A percentile compares a stretch with the other conserved stretches of the same genome.
Evolutionary conservation across 1,140 invertebrate species (phyloP).

Genomic region (Cyrtorhinus lividipennis): DNA sequence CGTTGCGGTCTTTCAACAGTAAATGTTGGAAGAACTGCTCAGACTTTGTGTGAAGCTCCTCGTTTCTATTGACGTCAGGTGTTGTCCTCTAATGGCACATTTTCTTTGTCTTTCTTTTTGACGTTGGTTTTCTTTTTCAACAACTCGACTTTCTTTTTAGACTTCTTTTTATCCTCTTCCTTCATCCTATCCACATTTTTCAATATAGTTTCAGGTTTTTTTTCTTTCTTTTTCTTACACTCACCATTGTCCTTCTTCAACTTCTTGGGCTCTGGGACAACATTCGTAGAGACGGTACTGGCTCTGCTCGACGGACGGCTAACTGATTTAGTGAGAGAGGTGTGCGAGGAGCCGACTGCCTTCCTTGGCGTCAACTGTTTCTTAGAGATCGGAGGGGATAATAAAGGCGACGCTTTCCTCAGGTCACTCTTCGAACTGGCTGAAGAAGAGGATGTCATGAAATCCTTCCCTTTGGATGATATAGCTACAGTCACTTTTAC

Average conservation of each 20-base stretch:
- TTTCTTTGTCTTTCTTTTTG: slow-evolving; percentile 26
- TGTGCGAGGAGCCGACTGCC: neutral
- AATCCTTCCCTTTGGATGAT: slow-evolving; percentile 34
- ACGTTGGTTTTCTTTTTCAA: slow-evolving; percentile 21
- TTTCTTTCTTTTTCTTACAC: slow-evolving; percentile 23
- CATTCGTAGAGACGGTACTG: neutral
- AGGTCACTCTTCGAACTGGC: slow-evolving; percentile 18
- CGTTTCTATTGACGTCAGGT: no score
- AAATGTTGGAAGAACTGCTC: slow-evolving; percentile 55
- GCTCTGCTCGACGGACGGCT: slow-evolving; percentile 9
- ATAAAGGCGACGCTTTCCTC: slow-evolving; percentile 7
- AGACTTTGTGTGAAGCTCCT: slow-evolving; percentile 31
- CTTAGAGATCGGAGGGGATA: neutral
- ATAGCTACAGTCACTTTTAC: slow-evolving; percentile 33
- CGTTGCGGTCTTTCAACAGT: slow-evolving; percentile 37
- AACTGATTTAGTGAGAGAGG: neutral
- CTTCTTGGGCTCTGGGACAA: neutral
- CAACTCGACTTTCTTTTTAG: slow-evolving; percentile 23
- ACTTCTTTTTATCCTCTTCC: slow-evolving; percentile 27
- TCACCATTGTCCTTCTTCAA: slow-evolving; percentile 10
- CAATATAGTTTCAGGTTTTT: slow-evolving; percentile 20
- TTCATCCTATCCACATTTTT: slow-evolving; percentile 26
- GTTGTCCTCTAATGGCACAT: slow-evolving; percentile 9
- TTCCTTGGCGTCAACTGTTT: slow-evolving; percentile 13
- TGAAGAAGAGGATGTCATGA: slow-evolving; percentile 27